A percentile compares a stretch with the other conserved stretches of the same genome.
Conservation (phyloP, 2,797 vertebrate species). For the Anabacerthia variegaticeps region DNA sequence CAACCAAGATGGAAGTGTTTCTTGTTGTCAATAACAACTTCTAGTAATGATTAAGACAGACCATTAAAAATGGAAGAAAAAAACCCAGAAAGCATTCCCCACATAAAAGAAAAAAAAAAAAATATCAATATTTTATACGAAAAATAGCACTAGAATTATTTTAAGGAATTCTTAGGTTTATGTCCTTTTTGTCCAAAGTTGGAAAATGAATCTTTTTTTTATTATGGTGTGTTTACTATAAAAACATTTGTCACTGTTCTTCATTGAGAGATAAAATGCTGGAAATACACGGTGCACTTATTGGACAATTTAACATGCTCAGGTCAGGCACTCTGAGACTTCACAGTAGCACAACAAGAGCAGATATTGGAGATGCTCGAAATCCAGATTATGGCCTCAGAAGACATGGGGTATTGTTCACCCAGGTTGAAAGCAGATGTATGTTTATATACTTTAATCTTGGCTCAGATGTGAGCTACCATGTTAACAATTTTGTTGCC, state of each 20-base stretch:
- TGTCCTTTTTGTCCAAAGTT: conserved; percentile 19
- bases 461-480: conserved; percentile 71
- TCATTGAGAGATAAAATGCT: conserved; percentile 51
- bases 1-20: conserved; percentile 31
- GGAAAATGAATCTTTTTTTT: conserved; percentile 38
- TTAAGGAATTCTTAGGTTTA: conserved; percentile 23
- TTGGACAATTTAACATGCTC: conserved; percentile 18
- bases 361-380: conserved; percentile 18
- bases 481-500: conserved; percentile 71
- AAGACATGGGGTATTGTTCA: conserved; percentile 36
- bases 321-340: conserved; percentile 26
- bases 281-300: conserved; percentile 3
- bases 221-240: conserved; percentile 13
- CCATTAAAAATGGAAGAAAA: neutral
- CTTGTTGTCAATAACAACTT: conserved; percentile 50
- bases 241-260: conserved; percentile 53
- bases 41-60: conserved; percentile 25
- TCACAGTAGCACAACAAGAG: conserved; percentile 19
- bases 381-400: conserved; percentile 38
- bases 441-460: conserved; percentile 72
- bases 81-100: neutral
- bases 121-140: conserved; percentile 6
- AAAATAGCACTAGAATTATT: conserved; percentile 8
- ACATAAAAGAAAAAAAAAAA: neutral
- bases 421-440: conserved; percentile 54